Conservation (phyloP, 1,140 invertebrate genomes). For the Lycorma delicatula region DNA sequence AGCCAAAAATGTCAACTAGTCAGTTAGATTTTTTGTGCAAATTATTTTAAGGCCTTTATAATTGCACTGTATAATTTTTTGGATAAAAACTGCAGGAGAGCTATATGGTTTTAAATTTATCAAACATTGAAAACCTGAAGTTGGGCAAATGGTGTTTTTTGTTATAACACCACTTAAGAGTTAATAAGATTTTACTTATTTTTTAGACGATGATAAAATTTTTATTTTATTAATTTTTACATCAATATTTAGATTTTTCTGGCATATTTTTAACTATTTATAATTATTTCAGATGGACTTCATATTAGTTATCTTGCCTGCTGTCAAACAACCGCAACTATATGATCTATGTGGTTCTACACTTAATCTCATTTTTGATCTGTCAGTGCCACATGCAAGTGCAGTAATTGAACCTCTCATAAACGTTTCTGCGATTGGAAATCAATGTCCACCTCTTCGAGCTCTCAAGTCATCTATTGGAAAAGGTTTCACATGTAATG, state of each 20-base stretch:
- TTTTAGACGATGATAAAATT: background rate
- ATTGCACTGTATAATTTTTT: too few relatives aligned
- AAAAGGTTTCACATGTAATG: slow-evolving; percentile 84
- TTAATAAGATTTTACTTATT: too few relatives aligned
- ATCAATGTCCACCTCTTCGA: slow-evolving; percentile 81
- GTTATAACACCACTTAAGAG: too few relatives aligned
- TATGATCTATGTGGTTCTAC: slow-evolving; percentile 94
- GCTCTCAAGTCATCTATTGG: slow-evolving; percentile 77
- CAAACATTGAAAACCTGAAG: too few relatives aligned
- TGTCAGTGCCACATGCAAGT: slow-evolving; percentile 86
- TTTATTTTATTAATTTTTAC: slow-evolving; percentile 12
- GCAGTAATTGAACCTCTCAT: slow-evolving; percentile 82
- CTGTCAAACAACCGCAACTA: slow-evolving; percentile 75
- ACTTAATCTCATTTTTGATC: slow-evolving; percentile 84
- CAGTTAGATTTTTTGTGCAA: too few relatives aligned
- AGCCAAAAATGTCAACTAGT: too few relatives aligned
- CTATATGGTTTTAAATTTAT: too few relatives aligned
- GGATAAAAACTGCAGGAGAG: too few relatives aligned
- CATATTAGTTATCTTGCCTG: slow-evolving; percentile 76
- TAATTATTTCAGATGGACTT: slow-evolving; percentile 65
- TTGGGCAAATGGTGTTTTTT: too few relatives aligned
- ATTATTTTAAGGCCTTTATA: too few relatives aligned
- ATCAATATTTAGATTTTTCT: too few relatives aligned
- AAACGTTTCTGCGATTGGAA: slow-evolving; percentile 79
- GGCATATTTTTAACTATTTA: too few relatives aligned